Percentiles rank a stretch among this genome's conserved stretches.
Conservation (phyloP, 2,888 invertebrate genomes). For the Drosophila helvetica region DNA sequence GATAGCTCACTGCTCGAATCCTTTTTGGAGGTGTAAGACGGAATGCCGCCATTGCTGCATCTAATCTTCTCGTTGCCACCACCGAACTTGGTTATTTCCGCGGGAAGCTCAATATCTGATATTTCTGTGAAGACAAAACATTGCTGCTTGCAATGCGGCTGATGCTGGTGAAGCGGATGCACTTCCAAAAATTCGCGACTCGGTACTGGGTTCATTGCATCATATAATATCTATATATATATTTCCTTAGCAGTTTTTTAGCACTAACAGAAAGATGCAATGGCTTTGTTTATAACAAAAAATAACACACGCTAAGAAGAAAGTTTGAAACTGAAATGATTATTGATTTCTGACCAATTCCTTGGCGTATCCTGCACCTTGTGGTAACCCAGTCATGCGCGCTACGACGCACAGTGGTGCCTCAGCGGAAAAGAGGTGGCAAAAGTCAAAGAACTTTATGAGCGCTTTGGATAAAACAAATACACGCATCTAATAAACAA, state of each 20-base stretch:
- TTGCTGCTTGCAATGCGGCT: conserved; percentile 83
- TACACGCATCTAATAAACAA: too few species aligned
- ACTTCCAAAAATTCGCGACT: conserved; percentile 84
- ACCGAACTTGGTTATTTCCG: conserved; percentile 83
- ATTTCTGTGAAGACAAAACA: conserved; percentile 84
- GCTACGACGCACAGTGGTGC: not conserved
- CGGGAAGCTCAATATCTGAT: conserved; percentile 83
- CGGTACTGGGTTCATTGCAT: conserved; percentile 83
- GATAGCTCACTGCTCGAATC: conserved; percentile 76
- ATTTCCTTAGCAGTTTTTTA: too few species aligned
- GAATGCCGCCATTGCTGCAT: conserved; percentile 80
- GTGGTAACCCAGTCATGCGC: conserved; percentile 23
- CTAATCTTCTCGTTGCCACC: conserved; percentile 81
- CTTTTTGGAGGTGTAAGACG: conserved; percentile 80
- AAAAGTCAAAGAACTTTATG: too few species aligned
- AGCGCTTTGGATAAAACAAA: too few species aligned
- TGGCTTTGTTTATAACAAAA: conserved; percentile 19
- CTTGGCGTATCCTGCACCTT: conserved; percentile 11
- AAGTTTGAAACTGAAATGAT: conserved; percentile 11
- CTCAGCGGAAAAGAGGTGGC: too few species aligned
- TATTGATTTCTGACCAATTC: conserved; percentile 30
- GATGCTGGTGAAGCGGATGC: conserved; percentile 81
- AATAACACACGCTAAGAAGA: conserved; percentile 14
- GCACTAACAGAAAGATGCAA: too few species aligned
- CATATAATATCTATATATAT: conserved; percentile 3